Evolutionary conservation across 2,113 vertebrate species (phyloP).

Genomic region (Catharus fuscescens): DNA sequence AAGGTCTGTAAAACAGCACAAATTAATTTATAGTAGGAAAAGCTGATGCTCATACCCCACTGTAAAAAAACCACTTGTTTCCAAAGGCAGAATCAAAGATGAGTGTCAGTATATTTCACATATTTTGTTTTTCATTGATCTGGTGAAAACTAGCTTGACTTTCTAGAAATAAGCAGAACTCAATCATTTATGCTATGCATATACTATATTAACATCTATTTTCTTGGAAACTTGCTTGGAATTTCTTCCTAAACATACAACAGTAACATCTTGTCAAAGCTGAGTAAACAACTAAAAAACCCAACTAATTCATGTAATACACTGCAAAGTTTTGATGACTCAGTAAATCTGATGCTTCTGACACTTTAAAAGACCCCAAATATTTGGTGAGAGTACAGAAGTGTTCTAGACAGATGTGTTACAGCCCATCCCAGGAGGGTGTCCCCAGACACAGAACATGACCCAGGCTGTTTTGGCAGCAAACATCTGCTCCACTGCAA

Average conservation of each 20-base stretch:
- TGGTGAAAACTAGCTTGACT: neutral
- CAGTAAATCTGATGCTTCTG: neutral
- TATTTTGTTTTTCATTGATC: neutral
- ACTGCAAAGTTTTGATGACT: neutral
- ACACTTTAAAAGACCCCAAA: neutral
- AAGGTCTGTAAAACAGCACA: neutral
- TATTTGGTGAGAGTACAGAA: neutral
- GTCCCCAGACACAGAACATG: neutral
- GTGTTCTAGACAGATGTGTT: neutral
- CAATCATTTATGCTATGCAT: fast-evolving
- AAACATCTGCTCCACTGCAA: neutral
- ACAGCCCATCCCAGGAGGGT: neutral
- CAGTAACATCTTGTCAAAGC: neutral
- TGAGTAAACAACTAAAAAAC: neutral
- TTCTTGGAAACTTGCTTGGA: neutral
- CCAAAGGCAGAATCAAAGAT: neutral
- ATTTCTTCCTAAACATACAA: neutral
- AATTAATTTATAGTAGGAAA: neutral
- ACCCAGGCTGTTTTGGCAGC: neutral
- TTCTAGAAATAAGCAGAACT: neutral
- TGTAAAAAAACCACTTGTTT: neutral
- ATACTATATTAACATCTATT: neutral
- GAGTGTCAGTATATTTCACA: neutral
- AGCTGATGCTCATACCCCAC: neutral
- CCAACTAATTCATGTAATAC: neutral